Base-by-base conservation (phyloP, 2,797 vertebrate species). In the Bradypodion ventrale region DNA sequence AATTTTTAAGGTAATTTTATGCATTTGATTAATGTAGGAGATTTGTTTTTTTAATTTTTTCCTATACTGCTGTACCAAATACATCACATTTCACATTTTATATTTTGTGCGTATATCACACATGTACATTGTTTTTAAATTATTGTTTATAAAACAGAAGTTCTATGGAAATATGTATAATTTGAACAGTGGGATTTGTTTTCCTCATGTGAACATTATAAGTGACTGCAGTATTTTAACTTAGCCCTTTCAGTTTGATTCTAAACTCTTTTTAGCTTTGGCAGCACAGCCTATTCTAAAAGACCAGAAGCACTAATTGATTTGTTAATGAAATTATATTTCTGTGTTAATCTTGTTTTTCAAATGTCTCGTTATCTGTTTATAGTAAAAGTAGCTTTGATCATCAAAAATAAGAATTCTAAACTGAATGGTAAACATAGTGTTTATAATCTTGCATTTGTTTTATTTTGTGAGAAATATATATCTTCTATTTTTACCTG, bases 191-290 rank as follows among this genome's bases (percentile, higher is more conserved):
- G 94, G 93, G 49, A 19, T 23, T 3, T 95, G n/a, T n/a, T 96
- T 87, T 80, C 96, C 95, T 94, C 96, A 95, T 96, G 96, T 96
- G 95, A 93, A 95, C 94, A 95, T 95, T 93, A 96, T 93, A 96
- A 96, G 96, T 96, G 95, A 96, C 95, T 96, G 95, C 96, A 96
- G 96, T 97, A 96, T 96, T 97, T 96, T 96, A 96, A 96, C 94
- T 94, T 93, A 93, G 95, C 90, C 91, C 96, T 96, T 96, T 95
- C 95, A 94, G 95, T 95, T 92, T 95, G 95, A 97, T 96, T 96
- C 95, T 96, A 96, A 96, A 94, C 94, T 95, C 95, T 96, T 56
- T n/a, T 96, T 93, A 95, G 95, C 94, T 94, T 94, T 52, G 95
- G 94, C 93, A 93, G 92, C 93, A 93, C 92, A 75, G 90, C 95